Conservation (phyloP, 2,113 vertebrate species). For the Sinocyclocheilus anophthalmus region DNA sequence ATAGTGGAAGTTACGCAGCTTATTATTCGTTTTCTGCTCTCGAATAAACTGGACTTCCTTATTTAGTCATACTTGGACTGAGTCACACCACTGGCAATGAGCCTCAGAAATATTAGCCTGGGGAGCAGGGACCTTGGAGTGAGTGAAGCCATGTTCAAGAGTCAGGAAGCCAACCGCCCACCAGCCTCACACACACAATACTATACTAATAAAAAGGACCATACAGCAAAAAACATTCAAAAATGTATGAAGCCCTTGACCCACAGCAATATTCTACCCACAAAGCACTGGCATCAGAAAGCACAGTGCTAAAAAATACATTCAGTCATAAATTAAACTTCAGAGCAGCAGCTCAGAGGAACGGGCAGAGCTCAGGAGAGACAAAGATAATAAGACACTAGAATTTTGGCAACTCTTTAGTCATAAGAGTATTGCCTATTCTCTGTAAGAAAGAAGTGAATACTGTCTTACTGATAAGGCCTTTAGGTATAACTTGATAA, state of each 20-base stretch:
- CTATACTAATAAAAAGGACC: background rate
- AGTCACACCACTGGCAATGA: constrained; percentile 34
- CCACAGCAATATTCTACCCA: background rate
- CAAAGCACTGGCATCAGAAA: constrained; percentile 2
- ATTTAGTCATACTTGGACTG: constrained; percentile 58
- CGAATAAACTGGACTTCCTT: constrained; percentile 52
- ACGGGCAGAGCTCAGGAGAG: background rate
- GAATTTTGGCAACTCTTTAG: background rate
- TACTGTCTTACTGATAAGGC: background rate
- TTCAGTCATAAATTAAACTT: background rate
- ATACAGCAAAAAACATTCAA: background rate
- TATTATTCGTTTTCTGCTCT: background rate
- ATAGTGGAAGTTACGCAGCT: background rate
- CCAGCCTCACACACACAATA: background rate
- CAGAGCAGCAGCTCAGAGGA: background rate
- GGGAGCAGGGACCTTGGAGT: constrained; percentile 41
- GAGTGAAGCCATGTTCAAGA: constrained; percentile 30
- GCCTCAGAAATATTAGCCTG: constrained; percentile 42
- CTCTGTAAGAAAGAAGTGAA: background rate
- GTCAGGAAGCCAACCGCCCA: constrained; percentile 25
- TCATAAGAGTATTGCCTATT: background rate
- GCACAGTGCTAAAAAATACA: background rate
- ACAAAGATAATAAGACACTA: background rate
- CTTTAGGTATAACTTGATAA: background rate
- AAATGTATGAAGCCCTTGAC: background rate